A percentile compares a stretch with the other conserved stretches of the same genome.
phyloP scores from a whole-genome alignment of 2,888 invertebrate species.

The Xestia xanthographa region DNA sequence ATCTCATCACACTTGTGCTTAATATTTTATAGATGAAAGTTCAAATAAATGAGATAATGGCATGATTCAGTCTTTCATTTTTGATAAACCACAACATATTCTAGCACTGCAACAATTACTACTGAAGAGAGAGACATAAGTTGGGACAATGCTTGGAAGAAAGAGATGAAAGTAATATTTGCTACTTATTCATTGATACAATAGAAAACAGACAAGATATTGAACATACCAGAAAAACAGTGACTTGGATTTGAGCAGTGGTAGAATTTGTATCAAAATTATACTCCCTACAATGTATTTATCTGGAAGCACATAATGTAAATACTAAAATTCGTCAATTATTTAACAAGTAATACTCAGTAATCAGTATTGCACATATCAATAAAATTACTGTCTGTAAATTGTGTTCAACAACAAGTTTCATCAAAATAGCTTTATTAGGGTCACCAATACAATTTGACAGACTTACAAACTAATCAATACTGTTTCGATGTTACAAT shows the following conservation, averaged over 20 bases:
- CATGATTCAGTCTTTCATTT: conserved; percentile 89
- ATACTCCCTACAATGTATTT: conserved; percentile 51
- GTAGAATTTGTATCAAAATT: conserved; percentile 50
- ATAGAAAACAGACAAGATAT: not conserved
- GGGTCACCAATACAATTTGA: conserved; percentile 14
- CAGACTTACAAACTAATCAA: conserved; percentile 44
- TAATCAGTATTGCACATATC: conserved; percentile 44
- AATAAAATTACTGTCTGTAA: conserved; percentile 15
- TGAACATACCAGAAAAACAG: not conserved
- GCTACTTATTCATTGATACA: not conserved
- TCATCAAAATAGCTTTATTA: conserved; percentile 20
- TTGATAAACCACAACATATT: conserved; percentile 58
- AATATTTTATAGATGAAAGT: conserved; percentile 78
- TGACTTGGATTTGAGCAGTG: conserved; percentile 37
- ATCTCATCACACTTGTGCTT: conserved; percentile 81
- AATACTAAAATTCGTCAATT: conserved; percentile 1
- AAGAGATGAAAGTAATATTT: conserved; percentile 1
- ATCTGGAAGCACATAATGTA: conserved; percentile 72
- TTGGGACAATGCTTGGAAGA: not conserved
- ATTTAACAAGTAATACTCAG: conserved; percentile 38
- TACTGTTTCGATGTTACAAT: conserved; percentile 45
- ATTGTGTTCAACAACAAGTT: conserved; percentile 16
- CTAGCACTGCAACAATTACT: conserved; percentile 52
- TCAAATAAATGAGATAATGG: conserved; percentile 85
- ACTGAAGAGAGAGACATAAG: not conserved